Percentiles rank a stretch among this genome's conserved stretches.
These are phyloP conservation scores for Aviceda subcristata DNA, from an alignment of 2,113 vertebrate genomes.

Conservation along the genomic window DNA sequence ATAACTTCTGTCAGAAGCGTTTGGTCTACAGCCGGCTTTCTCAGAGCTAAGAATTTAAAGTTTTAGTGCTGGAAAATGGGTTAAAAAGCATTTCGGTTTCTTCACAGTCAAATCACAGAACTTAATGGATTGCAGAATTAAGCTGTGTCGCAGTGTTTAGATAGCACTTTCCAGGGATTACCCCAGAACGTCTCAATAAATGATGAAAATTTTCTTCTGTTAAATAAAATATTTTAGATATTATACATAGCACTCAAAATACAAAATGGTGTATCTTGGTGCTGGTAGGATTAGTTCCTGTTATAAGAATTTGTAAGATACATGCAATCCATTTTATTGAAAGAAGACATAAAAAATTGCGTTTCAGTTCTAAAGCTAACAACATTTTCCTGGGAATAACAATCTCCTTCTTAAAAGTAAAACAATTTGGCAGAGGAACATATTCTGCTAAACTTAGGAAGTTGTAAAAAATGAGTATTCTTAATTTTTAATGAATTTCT, in stretches of 20 bases:
- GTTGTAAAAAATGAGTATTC: slow-evolving; percentile 62
- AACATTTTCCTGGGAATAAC: slow-evolving; percentile 14
- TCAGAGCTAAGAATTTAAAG: background rate
- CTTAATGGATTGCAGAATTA: background rate
- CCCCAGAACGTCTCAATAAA: background rate
- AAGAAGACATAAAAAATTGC: background rate
- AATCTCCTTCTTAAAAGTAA: slow-evolving; percentile 32
- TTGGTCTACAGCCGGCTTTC: background rate
- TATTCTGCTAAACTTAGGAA: slow-evolving; percentile 47
- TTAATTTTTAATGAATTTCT: slow-evolving; percentile 71
- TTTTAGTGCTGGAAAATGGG: background rate
- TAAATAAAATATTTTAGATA: background rate
- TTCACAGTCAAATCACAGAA: background rate
- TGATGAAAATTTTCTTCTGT: background rate
- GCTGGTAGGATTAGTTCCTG: background rate
- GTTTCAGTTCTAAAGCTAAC: background rate
- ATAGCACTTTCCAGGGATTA: background rate
- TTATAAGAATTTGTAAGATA: background rate
- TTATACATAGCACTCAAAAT: background rate
- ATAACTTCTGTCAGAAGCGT: background rate
- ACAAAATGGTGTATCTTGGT: background rate
- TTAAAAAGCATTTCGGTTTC: background rate
- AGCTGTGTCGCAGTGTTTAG: background rate
- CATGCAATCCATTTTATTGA: background rate
- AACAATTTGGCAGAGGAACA: slow-evolving; percentile 37